Evolutionary conservation across 1,140 invertebrate genomes (phyloP).

Genomic region (Drosophila auraria): DNA sequence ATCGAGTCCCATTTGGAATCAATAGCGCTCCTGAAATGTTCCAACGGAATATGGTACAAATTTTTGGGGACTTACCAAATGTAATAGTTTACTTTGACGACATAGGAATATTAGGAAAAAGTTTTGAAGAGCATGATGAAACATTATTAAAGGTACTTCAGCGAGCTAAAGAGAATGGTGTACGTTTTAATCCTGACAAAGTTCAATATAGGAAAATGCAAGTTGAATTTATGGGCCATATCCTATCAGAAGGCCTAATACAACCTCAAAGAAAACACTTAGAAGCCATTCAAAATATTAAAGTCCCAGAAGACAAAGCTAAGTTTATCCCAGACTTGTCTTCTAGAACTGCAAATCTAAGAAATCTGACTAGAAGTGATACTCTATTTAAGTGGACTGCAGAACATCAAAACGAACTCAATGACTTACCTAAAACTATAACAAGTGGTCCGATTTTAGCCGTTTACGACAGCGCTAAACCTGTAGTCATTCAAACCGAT

Average conservation of each 20-base stretch:
- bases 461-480: too few relatives aligned
- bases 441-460: not conserved
- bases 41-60: not conserved
- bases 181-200: not conserved
- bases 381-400: not conserved
- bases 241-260: not conserved
- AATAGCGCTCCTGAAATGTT: too few relatives aligned
- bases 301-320: not conserved
- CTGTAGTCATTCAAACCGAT: conserved; percentile 2
- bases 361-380: conserved; percentile 5
- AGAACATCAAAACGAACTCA: not conserved
- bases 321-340: conserved; percentile 1
- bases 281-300: not conserved
- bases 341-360: not conserved
- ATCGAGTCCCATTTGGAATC: not conserved
- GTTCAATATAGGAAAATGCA: not conserved
- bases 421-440: conserved; percentile 1
- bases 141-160: conserved; percentile 1
- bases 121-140: conserved; percentile 13
- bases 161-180: not conserved
- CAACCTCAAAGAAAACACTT: not conserved
- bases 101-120: not conserved
- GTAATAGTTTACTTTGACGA: conserved; percentile 17
- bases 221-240: conserved; percentile 10
- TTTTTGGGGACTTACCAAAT: conserved; percentile 6